Evolutionary conservation across 2,797 vertebrate genomes (phyloP).

Genomic region (Pseudochromis fuscus): DNA sequence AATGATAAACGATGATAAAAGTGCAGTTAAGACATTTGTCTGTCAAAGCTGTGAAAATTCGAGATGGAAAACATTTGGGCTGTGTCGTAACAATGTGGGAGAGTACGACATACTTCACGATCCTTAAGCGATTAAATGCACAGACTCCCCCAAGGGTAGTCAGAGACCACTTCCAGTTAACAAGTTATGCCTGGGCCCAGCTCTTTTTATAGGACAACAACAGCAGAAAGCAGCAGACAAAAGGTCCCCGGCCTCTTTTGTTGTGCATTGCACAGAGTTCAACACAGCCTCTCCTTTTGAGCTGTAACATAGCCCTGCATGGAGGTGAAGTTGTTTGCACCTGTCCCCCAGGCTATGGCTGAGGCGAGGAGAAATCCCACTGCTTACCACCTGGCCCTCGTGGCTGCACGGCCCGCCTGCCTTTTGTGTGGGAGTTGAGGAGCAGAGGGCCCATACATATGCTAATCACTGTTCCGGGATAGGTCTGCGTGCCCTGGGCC

Average conservation of each 20-base stretch:
- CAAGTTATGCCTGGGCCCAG: slow-evolving; percentile 56
- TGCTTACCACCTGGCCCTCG: slow-evolving; percentile 86
- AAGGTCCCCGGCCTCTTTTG: slow-evolving; percentile 71
- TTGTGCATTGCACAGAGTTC: slow-evolving; percentile 66
- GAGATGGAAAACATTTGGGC: slow-evolving; percentile 52
- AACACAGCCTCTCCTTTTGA: slow-evolving; percentile 71
- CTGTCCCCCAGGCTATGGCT: slow-evolving; percentile 76
- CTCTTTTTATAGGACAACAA: slow-evolving; percentile 63
- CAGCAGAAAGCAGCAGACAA: slow-evolving; percentile 74
- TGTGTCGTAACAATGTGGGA: slow-evolving; percentile 38
- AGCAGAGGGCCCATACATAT: slow-evolving; percentile 86
- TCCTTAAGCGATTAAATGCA: slow-evolving; percentile 55
- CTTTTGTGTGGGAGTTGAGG: slow-evolving; percentile 82
- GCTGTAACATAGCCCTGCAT: slow-evolving; percentile 71
- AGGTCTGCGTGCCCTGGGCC: slow-evolving; percentile 70
- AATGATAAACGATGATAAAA: slow-evolving; percentile 15
- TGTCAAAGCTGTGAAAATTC: slow-evolving; percentile 34
- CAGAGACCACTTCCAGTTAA: slow-evolving; percentile 78
- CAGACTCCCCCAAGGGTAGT: slow-evolving; percentile 59
- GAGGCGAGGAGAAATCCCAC: slow-evolving; percentile 79
- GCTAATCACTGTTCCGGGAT: slow-evolving; percentile 82
- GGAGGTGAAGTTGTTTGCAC: slow-evolving; percentile 85
- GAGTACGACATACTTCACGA: slow-evolving; percentile 47
- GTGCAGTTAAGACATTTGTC: slow-evolving; percentile 20
- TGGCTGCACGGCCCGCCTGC: slow-evolving; percentile 74